phyloP scores from a whole-genome alignment of 2,113 vertebrate species.

The Sigmodon hispidus region DNA sequence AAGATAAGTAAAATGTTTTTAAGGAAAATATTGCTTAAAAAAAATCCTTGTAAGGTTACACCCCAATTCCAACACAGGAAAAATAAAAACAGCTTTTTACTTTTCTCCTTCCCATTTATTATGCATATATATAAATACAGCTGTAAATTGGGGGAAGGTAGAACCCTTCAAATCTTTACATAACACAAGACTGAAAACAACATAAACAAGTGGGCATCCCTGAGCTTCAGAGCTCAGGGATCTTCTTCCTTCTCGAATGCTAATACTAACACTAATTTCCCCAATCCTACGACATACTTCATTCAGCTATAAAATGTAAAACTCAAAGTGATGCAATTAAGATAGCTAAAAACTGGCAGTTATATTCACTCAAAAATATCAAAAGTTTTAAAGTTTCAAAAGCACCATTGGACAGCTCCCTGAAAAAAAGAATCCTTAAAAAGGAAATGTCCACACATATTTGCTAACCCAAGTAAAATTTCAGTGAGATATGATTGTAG shows the following conservation, averaged over 20 bases:
- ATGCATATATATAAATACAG: conserved; percentile 14
- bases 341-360: background rate
- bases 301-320: conserved; percentile 47
- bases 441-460: background rate
- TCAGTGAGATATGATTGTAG: background rate
- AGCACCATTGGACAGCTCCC: background rate
- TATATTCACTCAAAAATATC: background rate
- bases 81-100: conserved; percentile 43
- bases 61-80: conserved; percentile 8
- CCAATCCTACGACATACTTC: background rate
- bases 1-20: conserved; percentile 32
- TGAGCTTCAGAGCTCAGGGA: background rate
- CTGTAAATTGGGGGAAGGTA: background rate
- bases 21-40: conserved; percentile 29
- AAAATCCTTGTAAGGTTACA: conserved; percentile 32
- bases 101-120: conserved; percentile 41
- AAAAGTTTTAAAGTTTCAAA: conserved; percentile 38
- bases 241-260: conserved; percentile 40
- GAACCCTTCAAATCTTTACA: conserved; percentile 45
- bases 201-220: conserved; percentile 41
- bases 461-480: conserved; percentile 28
- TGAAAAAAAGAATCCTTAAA: background rate
- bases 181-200: conserved; percentile 44
- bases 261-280: conserved; percentile 28
- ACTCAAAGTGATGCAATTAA: conserved; percentile 53